Conservation (phyloP, 2,888 invertebrate genomes). For the Drosophila formosana region DNA sequence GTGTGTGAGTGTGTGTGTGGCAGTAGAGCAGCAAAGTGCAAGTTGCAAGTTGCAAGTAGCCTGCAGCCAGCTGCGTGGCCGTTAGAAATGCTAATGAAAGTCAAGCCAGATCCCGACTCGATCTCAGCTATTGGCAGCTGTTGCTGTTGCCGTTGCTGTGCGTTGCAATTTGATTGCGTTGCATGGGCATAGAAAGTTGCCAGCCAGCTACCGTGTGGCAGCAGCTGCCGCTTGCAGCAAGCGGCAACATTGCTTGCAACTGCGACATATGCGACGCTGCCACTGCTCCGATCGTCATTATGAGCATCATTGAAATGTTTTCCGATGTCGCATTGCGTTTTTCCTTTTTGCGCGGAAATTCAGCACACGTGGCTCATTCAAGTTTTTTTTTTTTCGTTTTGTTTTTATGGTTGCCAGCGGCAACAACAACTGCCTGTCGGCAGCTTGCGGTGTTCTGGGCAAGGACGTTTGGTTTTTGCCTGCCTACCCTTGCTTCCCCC, state of each 20-base stretch:
- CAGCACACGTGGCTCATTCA: constrained; percentile 75
- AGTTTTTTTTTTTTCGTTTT: constrained; percentile 47
- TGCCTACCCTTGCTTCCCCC: constrained; percentile 51
- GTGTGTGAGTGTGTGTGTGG: constrained; percentile 22
- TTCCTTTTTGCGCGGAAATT: constrained; percentile 71
- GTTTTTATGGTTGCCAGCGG: constrained; percentile 62
- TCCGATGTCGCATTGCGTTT: constrained; percentile 45
- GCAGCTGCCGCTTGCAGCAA: constrained; percentile 55
- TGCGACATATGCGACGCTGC: constrained; percentile 66
- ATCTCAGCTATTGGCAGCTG: constrained; percentile 54
- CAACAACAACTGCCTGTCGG: constrained; percentile 10
- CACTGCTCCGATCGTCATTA: constrained; percentile 31
- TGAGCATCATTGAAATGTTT: constrained; percentile 54
- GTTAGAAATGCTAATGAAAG: constrained; percentile 81
- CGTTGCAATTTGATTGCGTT: constrained; percentile 72
- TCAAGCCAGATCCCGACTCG: constrained; percentile 55
- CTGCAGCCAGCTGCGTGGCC: constrained; percentile 77
- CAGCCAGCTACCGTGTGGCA: constrained; percentile 71
- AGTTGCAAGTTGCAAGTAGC: constrained; percentile 15
- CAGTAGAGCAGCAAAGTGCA: constrained; percentile 50
- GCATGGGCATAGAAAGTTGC: constrained; percentile 78
- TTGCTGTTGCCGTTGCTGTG: constrained; percentile 40
- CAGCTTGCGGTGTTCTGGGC: constrained; percentile 57
- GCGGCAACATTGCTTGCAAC: constrained; percentile 15
- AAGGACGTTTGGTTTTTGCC: constrained; percentile 69